Base-by-base conservation (phyloP, 2,797 vertebrate species). In the Notoglanidium macrostoma region DNA sequence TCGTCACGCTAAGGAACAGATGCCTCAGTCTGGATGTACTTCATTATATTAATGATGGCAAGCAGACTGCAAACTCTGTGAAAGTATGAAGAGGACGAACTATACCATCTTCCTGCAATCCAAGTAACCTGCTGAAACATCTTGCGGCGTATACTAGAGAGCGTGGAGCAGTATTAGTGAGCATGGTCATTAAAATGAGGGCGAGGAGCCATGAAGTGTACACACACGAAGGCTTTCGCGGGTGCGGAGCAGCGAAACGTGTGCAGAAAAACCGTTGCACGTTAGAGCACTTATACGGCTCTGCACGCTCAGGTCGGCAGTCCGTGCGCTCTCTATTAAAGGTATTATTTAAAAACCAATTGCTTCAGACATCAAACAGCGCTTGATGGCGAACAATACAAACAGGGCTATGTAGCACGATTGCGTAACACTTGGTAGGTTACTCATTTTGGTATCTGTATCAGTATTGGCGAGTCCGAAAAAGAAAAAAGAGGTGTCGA, bases 21-120 rank as follows among this genome's bases (percentile, higher is more conserved):
- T 51, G 44, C 9, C 11, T 1, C 2, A n/a, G 65, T 11, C 79
- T 17, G 57, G 59, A 82, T 49, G 57, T 59, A 19, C 8, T 44
- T 14, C 15, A 19, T 49, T 40, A 82, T 65, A 82, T 65, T 65
- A 49, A 82, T 49, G 23, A 65, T 29, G 3, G 59, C 59, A 82
- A 82, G 46, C 80, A 67, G 40, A 29, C 26, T 65, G 59, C 44
- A 82, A 49, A 65, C 80, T 79, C 21, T 80, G 35, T 80, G 35
- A 63, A 83, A 46, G 65, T 29, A 46, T 65, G 17, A 78, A 40
- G 26, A 14, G 10, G 40, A 82, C 1, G 57, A 80, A 15, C 35
- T 80, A 57, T 15, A n/a, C 26, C 44, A 32, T 44, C 26, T 2
- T 67, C 44, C n/a, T 51, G 40, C 40, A 81, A 35, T 55, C 19